Base-by-base conservation (phyloP, 2,113 vertebrate genomes). In the Colinus virginianus region DNA sequence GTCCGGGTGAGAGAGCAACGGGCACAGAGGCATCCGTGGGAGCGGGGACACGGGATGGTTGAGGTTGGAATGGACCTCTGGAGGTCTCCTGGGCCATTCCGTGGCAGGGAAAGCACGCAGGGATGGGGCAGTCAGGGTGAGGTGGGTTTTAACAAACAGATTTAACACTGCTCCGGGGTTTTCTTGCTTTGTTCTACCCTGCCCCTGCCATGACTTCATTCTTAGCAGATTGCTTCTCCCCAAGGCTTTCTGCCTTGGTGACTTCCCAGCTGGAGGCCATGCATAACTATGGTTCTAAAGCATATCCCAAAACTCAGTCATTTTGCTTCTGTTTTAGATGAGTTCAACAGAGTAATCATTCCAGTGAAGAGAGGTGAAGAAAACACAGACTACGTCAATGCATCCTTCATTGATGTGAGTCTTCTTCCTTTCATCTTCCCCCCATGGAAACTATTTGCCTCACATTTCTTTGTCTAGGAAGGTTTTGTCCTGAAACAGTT, bases 291-390 rank as follows among this genome's bases (percentile, higher is more conserved):
- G 3, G 20, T 53, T 58, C 58, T 68, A 43, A 58, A 30, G 13
- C 55, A 18, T n/a, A 78, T 46, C 45, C 68, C 51, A 63, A 45
- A 90, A 72, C 51, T 43, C 71, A 49, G 1, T 49, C 10, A 1
- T 66, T 88, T 59, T 13, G 18, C 22, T 71, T 97, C 17, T 87
- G 22, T 96, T 97, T 25, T 91, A 99, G 99, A 99, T 90, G 99
- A 99, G 96, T 99, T 99, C 98, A 99, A 99, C 97, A 97, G 99
- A 96, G 99, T 99, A 86, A 99, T 99, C 98, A 99, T 99, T 98
- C 99, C 99, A 96, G 99, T 99, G 85, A 99, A 99, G 96, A 98
- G 99, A 86, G 99, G 99, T 12, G 99, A 99, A 90, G 99, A 99
- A 96, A 99, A 99, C 97, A 99, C 99, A 0, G 99, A 99, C 97